These are phyloP conservation scores for Hemistola chrysoprasaria DNA, from an alignment of 2,888 invertebrate species.

Conservation along the genomic window DNA sequence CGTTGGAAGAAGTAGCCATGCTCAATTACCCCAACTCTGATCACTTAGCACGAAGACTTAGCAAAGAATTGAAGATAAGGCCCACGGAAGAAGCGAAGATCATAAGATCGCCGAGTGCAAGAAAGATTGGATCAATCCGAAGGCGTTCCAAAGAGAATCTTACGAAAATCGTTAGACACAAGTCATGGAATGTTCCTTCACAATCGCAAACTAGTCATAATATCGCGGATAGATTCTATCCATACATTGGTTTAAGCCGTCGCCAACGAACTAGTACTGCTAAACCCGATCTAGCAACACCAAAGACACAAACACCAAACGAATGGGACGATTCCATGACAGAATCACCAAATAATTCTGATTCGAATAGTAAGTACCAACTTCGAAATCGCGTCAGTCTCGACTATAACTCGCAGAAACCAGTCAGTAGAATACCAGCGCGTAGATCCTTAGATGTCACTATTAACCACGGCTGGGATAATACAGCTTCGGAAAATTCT, in stretches of 20 bases:
- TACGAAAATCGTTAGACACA: slow-evolving; percentile 81
- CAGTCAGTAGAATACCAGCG: slow-evolving; percentile 54
- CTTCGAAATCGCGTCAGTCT: slow-evolving; percentile 61
- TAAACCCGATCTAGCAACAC: slow-evolving; percentile 49
- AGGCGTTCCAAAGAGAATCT: slow-evolving; percentile 86
- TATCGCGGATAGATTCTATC: slow-evolving; percentile 71
- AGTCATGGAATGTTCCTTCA: slow-evolving; percentile 84
- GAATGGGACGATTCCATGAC: slow-evolving; percentile 59
- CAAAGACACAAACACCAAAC: slow-evolving; percentile 42
- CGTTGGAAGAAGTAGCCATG: slow-evolving; percentile 86
- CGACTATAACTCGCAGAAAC: slow-evolving; percentile 58
- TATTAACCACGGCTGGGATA: slow-evolving; percentile 55
- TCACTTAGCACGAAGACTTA: slow-evolving; percentile 86
- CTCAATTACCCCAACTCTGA: slow-evolving; percentile 85
- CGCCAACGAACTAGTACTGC: slow-evolving; percentile 60
- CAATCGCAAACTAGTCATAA: slow-evolving; percentile 62
- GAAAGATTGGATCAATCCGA: slow-evolving; percentile 89
- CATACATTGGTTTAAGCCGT: slow-evolving; percentile 77
- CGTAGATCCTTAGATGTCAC: slow-evolving; percentile 63
- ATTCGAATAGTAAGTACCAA: slow-evolving; percentile 58
- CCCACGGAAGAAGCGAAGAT: slow-evolving; percentile 86
- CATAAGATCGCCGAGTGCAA: slow-evolving; percentile 90
- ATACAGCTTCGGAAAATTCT: slow-evolving; percentile 55
- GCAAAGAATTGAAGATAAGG: slow-evolving; percentile 88
- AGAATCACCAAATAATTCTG: slow-evolving; percentile 55